Base-by-base conservation (phyloP, 2,888 invertebrate species). In the Laspeyria flexula region DNA sequence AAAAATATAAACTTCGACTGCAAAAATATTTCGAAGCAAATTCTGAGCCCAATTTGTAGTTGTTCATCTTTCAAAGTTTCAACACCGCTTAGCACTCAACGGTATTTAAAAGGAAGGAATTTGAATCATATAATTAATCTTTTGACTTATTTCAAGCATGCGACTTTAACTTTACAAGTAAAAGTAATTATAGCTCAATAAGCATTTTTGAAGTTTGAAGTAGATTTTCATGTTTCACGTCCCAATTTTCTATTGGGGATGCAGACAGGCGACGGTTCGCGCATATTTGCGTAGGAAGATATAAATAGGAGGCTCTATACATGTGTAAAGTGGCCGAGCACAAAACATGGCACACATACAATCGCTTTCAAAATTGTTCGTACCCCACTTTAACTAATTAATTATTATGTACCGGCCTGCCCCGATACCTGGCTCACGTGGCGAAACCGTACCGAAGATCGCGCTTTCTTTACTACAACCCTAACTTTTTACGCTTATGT, bases 351-450 rank as follows among this genome's bases (percentile, higher is more conserved):
- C 61, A 54, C 55, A 65, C 65, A 55, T 50, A 62, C 59, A 71
- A 73, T 71, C 57, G 58, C 58, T 58, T 61, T 57, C 60, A 57
- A 64, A 75, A 73, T 67, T 62, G 62, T 63, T 64, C 53, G 48
- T 71, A 66, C 65, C 65, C 68, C 60, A 69, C 68, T 68, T 69
- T 65, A 62, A 67, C 55, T 69, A 68, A 71, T 73, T 71, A 73
- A 73, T 70, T 66, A 67, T 58, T 70, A 67, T 59, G 56, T 64
- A 63, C 60, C 57, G 63, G 52, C 52, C 41, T 62, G 50, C 29
- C 56, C 52, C 57, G 45, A 48, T 43, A 43, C 57, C 58, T 55
- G 37, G 48, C 57, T 64, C 51, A 51, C 55, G 59, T 57, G 42
- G 58, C 52, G 31, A 35, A 48, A 49, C 34, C 41, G 44, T 47